Evolutionary conservation across 2,113 vertebrate genomes (phyloP).

Genomic region (Eretmochelys imbricata): DNA sequence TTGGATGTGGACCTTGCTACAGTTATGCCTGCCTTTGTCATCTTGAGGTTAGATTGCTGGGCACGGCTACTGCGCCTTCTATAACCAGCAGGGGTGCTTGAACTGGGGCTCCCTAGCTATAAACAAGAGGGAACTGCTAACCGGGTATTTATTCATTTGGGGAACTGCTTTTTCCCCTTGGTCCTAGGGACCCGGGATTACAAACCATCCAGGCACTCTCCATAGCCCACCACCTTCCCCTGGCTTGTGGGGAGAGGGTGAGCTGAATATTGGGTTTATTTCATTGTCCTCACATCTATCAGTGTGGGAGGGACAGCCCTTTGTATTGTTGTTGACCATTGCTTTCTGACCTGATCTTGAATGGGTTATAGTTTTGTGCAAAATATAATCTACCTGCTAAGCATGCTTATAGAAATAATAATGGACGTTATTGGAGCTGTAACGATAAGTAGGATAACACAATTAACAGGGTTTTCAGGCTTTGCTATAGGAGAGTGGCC

Average conservation of each 20-base stretch:
- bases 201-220: neutral
- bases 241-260: neutral
- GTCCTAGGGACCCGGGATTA: neutral
- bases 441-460: neutral
- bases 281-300: neutral
- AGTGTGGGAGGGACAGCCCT: neutral
- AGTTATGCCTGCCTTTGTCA: neutral
- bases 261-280: neutral
- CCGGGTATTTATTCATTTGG: no score
- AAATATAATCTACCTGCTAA: no score
- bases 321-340: neutral
- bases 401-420: no score
- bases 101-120: neutral
- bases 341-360: neutral
- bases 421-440: neutral
- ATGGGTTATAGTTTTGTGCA: neutral
- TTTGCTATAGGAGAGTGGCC: neutral
- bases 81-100: neutral
- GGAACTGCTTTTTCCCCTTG: no score
- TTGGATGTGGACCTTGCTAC: neutral
- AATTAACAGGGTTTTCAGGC: neutral
- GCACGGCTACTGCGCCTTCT: neutral
- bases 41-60: neutral
- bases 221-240: neutral
- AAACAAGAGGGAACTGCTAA: no score